Percentiles rank a stretch among this genome's conserved stretches.
Conservation (phyloP, 1,140 invertebrate genomes). For the Calosoma granatense region DNA sequence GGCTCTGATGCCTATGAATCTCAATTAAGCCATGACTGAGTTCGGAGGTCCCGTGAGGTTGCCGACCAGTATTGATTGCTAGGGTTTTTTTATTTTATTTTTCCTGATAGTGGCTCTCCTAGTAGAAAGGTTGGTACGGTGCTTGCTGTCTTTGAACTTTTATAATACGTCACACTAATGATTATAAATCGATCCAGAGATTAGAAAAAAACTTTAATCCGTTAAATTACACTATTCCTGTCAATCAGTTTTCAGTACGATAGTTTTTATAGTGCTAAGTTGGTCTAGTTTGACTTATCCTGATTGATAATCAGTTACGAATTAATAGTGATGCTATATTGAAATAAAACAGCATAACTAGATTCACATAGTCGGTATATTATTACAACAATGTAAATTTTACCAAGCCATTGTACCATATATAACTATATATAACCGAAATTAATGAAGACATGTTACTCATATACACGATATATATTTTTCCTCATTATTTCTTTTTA, state of each 20-base stretch:
- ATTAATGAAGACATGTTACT: too few species aligned
- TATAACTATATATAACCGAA: too few species aligned
- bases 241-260: not conserved
- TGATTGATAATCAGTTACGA: too few species aligned
- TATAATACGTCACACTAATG: not conserved
- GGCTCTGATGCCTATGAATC: not conserved
- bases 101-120: not conserved
- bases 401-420: too few species aligned
- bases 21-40: not conserved
- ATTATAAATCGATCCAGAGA: not conserved
- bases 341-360: too few species aligned
- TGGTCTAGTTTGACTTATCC: too few species aligned
- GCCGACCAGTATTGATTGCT: not conserved
- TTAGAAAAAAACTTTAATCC: not conserved
- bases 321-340: too few species aligned
- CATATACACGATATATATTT: too few species aligned
- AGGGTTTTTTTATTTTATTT: not conserved
- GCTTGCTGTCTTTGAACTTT: not conserved
- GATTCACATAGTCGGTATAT: too few species aligned
- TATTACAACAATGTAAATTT: too few species aligned
- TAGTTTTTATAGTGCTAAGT: slow-evolving; percentile 9
- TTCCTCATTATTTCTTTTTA: too few species aligned
- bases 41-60: not conserved
- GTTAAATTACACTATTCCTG: not conserved
- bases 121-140: not conserved